Percentiles rank a stretch among this genome's conserved stretches.
Conservation (phyloP, 2,797 vertebrate genomes). For the Spheniscus humboldti region DNA sequence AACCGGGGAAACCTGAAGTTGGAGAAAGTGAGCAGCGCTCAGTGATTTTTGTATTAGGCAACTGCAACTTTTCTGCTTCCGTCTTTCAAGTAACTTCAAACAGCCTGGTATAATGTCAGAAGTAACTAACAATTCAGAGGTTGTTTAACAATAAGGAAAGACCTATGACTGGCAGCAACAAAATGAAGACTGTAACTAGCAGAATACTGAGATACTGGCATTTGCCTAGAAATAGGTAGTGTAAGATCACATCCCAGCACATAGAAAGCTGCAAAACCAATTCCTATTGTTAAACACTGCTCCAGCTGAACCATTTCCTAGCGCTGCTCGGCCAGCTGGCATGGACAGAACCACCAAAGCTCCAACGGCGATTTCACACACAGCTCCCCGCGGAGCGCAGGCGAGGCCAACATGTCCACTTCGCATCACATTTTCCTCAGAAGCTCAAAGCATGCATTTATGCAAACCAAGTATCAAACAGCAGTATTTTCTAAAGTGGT, state of each 20-base stretch:
- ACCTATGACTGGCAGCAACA: not conserved
- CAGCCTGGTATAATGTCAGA: not conserved
- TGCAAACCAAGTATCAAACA: not conserved
- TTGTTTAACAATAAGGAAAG: not conserved
- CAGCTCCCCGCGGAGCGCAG: rapidly evolving
- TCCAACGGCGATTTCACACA: not conserved
- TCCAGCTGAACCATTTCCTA: not conserved
- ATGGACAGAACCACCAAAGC: not conserved
- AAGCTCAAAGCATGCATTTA: not conserved
- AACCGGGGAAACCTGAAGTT: not conserved
- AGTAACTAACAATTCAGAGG: not conserved
- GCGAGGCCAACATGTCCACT: not conserved
- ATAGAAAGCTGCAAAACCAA: not conserved
- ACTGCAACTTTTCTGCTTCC: not conserved
- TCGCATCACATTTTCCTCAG: not conserved
- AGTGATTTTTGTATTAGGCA: not conserved
- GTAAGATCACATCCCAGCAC: not conserved
- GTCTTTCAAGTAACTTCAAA: not conserved
- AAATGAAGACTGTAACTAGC: not conserved
- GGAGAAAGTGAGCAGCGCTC: not conserved
- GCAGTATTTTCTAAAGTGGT: not conserved
- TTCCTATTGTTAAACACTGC: not conserved
- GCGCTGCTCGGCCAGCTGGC: not conserved
- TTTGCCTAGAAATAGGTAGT: not conserved
- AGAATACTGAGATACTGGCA: not conserved